Conservation (phyloP, 1,140 invertebrate genomes). For the Hyposmocoma kahamanoa region DNA sequence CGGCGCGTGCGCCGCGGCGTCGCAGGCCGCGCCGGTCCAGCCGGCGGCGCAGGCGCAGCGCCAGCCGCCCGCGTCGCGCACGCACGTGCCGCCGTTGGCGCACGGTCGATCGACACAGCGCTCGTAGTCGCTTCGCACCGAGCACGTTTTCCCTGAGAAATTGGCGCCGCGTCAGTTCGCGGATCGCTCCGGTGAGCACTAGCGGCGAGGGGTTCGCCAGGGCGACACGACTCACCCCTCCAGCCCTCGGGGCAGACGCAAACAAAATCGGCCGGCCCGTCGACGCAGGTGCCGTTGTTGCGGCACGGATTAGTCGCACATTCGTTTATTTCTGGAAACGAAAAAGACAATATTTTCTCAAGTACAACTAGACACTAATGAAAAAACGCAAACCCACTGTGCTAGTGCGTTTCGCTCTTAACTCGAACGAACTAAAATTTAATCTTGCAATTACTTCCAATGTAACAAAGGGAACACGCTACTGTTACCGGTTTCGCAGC, state of each 20-base stretch:
- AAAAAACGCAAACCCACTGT: too few relatives aligned
- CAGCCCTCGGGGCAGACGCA: slow-evolving; percentile 88
- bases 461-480: too few relatives aligned
- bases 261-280: slow-evolving; percentile 83
- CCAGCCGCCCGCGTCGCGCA: slow-evolving; percentile 78
- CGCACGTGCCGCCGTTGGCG: slow-evolving; percentile 91
- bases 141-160: slow-evolving; percentile 44
- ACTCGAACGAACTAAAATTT: too few relatives aligned
- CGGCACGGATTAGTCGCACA: slow-evolving; percentile 88
- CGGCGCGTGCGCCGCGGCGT: slow-evolving; percentile 59
- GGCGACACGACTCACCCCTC: slow-evolving; percentile 71
- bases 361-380: background rate
- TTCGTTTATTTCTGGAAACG: slow-evolving; percentile 83
- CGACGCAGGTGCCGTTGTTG: slow-evolving; percentile 87
- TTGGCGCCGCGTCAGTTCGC: too few relatives aligned
- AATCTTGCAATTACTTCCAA: too few relatives aligned
- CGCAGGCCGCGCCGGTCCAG: slow-evolving; percentile 33
- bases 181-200: too few relatives aligned
- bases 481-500: slow-evolving; percentile 9
- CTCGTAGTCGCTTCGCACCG: slow-evolving; percentile 71
- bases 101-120: slow-evolving; percentile 90
- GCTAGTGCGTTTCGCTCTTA: too few relatives aligned
- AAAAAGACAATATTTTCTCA: slow-evolving; percentile 73
- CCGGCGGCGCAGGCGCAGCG: slow-evolving; percentile 75
- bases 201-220: too few relatives aligned